Conservation (phyloP, 2,797 vertebrate genomes). For the Anisognathus igniventris region DNA sequence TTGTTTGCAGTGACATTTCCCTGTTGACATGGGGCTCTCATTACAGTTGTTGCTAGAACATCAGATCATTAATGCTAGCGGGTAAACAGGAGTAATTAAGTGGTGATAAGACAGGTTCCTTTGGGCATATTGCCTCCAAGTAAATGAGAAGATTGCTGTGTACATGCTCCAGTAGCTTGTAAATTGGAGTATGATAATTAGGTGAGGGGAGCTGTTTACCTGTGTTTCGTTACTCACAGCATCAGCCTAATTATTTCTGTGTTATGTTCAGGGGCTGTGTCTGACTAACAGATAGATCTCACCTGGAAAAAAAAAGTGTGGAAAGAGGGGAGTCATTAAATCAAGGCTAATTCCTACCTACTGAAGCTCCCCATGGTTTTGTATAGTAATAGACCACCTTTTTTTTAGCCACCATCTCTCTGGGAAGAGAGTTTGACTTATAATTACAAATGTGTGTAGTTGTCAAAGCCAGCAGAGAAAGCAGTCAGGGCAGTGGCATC, state of each 20-base stretch:
- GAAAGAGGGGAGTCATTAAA: not conserved
- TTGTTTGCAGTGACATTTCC: constrained; percentile 27
- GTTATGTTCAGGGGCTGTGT: not conserved
- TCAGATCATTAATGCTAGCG: constrained; percentile 18
- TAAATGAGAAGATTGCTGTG: constrained; percentile 34
- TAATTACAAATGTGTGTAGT: not conserved
- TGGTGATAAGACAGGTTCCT: constrained; percentile 51
- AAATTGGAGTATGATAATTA: constrained; percentile 50
- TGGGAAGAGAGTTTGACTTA: not conserved
- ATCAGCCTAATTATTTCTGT: not conserved
- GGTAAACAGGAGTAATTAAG: constrained; percentile 38
- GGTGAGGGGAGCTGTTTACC: constrained; percentile 29
- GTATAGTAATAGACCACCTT: not conserved
- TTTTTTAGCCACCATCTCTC: not conserved
- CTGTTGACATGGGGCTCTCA: not conserved
- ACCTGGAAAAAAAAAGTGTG: not conserved
- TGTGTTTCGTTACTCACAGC: not conserved
- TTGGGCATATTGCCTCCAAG: constrained; percentile 45
- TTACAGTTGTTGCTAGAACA: constrained; percentile 1
- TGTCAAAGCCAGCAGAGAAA: not conserved
- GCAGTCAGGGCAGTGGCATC: not conserved
- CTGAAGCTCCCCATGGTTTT: not conserved
- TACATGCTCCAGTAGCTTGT: constrained; percentile 30
- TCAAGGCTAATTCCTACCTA: not conserved
- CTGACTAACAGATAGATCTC: not conserved